These are phyloP conservation scores for Pipistrellus kuhlii DNA, from an alignment of 2,797 vertebrate genomes.

Conservation along the genomic window DNA sequence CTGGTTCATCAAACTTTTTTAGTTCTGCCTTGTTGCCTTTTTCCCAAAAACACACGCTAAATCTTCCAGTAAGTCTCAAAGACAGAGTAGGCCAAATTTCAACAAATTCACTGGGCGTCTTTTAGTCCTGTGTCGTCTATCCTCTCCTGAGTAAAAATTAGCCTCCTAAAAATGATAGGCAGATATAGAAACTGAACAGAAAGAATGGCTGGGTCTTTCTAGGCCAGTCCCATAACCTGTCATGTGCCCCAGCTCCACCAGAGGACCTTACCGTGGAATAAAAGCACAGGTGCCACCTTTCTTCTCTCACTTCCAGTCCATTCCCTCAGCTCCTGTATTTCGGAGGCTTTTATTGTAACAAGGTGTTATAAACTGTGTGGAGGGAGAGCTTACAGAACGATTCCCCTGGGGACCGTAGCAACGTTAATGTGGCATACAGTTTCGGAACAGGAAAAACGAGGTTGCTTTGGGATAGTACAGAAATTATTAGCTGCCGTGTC, in stretches of 20 bases:
- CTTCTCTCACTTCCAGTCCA: not conserved
- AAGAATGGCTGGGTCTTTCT: not conserved
- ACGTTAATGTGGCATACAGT: constrained; percentile 51
- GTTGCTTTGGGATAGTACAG: not conserved
- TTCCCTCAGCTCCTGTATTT: not conserved
- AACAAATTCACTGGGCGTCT: not conserved
- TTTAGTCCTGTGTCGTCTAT: not conserved
- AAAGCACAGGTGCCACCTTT: not conserved
- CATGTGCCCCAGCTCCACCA: not conserved
- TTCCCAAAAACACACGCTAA: not conserved
- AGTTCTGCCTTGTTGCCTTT: not conserved
- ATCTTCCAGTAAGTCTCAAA: not conserved
- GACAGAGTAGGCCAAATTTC: not conserved
- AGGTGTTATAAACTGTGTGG: not conserved
- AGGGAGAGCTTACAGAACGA: constrained; percentile 47
- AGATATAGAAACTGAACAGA: not conserved
- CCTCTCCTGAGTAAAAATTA: not conserved
- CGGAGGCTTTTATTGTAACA: constrained; percentile 20
- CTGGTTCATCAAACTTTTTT: not conserved
- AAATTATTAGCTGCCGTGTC: constrained; percentile 15
- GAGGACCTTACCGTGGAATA: not conserved
- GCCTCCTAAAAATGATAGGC: not conserved
- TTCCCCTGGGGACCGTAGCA: constrained; percentile 25
- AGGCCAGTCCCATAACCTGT: not conserved
- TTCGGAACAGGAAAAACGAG: constrained; percentile 51